Conservation (phyloP, 2,113 vertebrate genomes). For the Heptranchias perlo region DNA sequence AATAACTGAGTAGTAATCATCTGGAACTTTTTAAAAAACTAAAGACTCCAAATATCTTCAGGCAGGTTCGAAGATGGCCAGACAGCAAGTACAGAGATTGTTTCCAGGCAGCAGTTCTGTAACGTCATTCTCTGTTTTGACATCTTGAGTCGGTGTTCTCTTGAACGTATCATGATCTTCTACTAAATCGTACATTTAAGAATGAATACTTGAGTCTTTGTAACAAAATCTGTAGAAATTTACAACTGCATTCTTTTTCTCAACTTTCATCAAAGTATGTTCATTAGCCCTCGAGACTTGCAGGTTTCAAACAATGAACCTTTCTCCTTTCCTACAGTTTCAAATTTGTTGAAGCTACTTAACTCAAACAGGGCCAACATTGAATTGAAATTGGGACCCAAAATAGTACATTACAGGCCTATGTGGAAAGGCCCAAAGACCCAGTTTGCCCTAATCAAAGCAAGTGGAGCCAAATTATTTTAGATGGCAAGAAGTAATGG, state of each 20-base stretch:
- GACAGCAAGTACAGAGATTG: neutral
- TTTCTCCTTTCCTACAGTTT: neutral
- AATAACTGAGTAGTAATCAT: neutral
- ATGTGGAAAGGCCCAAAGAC: neutral
- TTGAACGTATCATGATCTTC: neutral
- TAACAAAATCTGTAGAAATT: neutral
- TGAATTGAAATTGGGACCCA: neutral
- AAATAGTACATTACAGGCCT: neutral
- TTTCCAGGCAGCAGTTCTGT: neutral
- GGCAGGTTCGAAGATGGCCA: neutral
- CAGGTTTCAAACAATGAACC: neutral
- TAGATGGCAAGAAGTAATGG: neutral
- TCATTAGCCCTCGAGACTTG: neutral
- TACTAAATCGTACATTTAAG: neutral
- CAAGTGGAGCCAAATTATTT: neutral
- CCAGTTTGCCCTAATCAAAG: neutral
- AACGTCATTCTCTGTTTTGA: neutral
- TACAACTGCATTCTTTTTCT: neutral
- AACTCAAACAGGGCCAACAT: neutral
- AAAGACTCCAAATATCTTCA: constrained; percentile 16
- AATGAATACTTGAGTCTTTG: neutral
- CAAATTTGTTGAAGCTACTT: neutral
- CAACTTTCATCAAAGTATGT: neutral
- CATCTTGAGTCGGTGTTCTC: neutral
- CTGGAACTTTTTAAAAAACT: neutral